phyloP scores from a whole-genome alignment of 2,888 invertebrate genomes.

The Anticlea derivata region DNA sequence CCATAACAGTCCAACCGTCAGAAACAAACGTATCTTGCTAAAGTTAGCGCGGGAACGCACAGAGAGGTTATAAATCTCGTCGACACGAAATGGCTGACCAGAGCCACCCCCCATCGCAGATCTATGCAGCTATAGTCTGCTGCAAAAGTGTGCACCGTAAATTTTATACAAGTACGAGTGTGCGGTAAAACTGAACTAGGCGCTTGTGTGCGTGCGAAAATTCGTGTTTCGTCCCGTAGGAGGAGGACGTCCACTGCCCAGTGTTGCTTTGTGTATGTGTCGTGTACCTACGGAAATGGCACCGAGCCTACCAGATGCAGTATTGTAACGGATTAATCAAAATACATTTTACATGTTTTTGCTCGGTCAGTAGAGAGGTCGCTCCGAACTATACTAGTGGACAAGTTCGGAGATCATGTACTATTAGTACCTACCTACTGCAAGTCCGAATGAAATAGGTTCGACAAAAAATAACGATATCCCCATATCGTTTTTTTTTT shows the following conservation, averaged over 20 bases:
- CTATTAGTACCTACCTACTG: too few species aligned
- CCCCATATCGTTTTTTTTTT: too few species aligned
- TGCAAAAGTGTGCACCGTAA: constrained; percentile 84
- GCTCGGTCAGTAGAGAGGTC: too few species aligned
- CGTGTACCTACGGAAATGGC: constrained; percentile 53
- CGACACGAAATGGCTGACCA: constrained; percentile 83
- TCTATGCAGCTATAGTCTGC: constrained; percentile 67
- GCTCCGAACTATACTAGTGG: too few species aligned
- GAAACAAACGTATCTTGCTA: constrained; percentile 70
- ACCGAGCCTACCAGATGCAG: constrained; percentile 56
- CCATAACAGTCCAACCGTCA: constrained; percentile 50
- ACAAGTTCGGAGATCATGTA: too few species aligned
- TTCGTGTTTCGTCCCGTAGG: constrained; percentile 70
- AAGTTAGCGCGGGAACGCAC: constrained; percentile 67
- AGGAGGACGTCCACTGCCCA: constrained; percentile 71
- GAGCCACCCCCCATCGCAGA: constrained; percentile 63
- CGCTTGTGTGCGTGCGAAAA: constrained; percentile 72
- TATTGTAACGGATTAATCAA: constrained; percentile 49
- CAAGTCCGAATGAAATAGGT: too few species aligned
- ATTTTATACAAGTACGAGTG: constrained; percentile 79
- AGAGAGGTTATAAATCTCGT: constrained; percentile 81
- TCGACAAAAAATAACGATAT: too few species aligned
- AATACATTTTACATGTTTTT: constrained; percentile 76
- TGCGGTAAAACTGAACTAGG: constrained; percentile 76
- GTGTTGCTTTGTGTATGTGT: constrained; percentile 74